Conservation (phyloP, 35 echinoderm and acorn worm genomes). For the Holothuria glaberrima region DNA sequence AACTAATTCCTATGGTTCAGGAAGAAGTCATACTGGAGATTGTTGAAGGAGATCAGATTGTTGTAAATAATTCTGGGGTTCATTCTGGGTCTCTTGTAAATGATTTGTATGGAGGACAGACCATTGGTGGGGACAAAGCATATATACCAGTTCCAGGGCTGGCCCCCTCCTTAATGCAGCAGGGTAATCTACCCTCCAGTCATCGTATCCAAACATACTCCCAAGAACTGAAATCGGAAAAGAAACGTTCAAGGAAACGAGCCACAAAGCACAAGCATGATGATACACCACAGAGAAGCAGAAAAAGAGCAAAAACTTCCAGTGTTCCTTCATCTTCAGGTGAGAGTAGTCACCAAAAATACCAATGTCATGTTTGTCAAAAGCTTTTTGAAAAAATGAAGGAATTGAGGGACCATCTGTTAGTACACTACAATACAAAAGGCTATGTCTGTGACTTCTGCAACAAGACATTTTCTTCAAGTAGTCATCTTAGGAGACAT, state of each 20-base stretch:
- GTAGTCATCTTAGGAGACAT: constrained; percentile 52
- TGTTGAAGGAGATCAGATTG: constrained; percentile 53
- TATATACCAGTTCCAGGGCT: constrained; percentile 36
- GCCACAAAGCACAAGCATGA: constrained; percentile 17
- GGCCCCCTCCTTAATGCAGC: constrained; percentile 32
- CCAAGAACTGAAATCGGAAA: constrained; percentile 45
- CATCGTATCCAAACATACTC: constrained; percentile 47
- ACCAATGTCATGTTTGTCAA: constrained; percentile 53
- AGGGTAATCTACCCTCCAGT: constrained; percentile 41
- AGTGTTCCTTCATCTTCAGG: background rate
- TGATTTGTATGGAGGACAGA: constrained; percentile 33
- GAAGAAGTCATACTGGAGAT: constrained; percentile 60
- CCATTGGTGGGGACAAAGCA: constrained; percentile 3
- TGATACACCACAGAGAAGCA: background rate
- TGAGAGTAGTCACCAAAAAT: constrained; percentile 33
- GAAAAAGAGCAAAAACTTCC: constrained; percentile 1
- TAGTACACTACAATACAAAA: constrained; percentile 62
- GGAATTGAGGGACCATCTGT: constrained; percentile 44
- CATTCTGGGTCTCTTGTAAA: background rate
- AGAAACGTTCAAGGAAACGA: constrained; percentile 39
- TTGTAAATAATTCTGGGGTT: constrained; percentile 34
- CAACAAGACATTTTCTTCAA: constrained; percentile 57
- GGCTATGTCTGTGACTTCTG: constrained; percentile 61
- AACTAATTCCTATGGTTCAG: constrained; percentile 56
- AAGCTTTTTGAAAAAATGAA: constrained; percentile 60